These are phyloP conservation scores for Limnephilus auricula DNA, from an alignment of 2,888 invertebrate genomes.

Conservation along the genomic window DNA sequence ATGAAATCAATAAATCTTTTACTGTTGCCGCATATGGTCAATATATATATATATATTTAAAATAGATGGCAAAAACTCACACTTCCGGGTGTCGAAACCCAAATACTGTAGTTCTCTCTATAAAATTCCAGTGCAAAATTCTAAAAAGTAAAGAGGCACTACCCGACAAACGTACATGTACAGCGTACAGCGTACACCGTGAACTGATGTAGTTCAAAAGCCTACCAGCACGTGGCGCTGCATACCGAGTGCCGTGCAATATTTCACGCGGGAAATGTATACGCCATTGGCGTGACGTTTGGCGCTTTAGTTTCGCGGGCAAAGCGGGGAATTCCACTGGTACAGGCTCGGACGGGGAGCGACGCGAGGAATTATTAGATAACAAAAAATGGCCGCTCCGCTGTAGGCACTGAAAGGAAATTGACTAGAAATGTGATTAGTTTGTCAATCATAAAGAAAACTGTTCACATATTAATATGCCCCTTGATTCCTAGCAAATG, in stretches of 20 bases:
- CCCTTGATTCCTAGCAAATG: not conserved
- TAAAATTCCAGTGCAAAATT: not conserved
- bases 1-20: too few relatives aligned
- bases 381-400: not conserved
- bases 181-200: not conserved
- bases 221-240: conserved; percentile 12
- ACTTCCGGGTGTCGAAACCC: not conserved
- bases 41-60: too few relatives aligned
- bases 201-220: not conserved
- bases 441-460: not conserved
- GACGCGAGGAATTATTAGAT: not conserved
- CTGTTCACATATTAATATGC: not conserved
- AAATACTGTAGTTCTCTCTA: not conserved
- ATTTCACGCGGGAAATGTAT: conserved; percentile 18
- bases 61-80: not conserved
- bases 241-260: not conserved
- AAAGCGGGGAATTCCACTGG: not conserved
- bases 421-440: not conserved
- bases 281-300: conserved; percentile 14
- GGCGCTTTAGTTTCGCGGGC: conserved; percentile 8
- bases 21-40: too few relatives aligned
- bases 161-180: not conserved
- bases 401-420: not conserved
- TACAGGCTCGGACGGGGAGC: not conserved
- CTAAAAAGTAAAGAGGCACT: not conserved